Conservation (phyloP, 23 tunicate species). For the Ciona savignyi region DNA sequence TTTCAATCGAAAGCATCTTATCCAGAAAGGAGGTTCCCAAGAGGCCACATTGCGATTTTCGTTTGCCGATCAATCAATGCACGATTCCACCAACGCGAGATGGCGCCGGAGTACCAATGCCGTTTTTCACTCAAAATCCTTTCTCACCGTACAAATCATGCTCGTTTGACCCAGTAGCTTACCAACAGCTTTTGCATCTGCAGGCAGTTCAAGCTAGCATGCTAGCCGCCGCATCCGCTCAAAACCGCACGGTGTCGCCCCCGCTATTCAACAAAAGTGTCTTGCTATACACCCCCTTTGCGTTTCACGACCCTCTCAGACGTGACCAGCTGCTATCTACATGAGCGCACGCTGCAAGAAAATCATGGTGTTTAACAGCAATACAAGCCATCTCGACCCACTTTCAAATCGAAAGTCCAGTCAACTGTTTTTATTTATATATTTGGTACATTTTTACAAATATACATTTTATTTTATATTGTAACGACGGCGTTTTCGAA, state of each 20-base stretch:
- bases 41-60: not conserved
- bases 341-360: not conserved
- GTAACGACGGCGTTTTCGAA: not conserved
- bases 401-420: not conserved
- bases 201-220: slow-evolving; percentile 34
- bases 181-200: slow-evolving; percentile 43
- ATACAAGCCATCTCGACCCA: not conserved
- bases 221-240: slow-evolving; percentile 11
- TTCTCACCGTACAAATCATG: slow-evolving; percentile 22
- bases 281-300: not conserved
- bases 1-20: slow-evolving; percentile 71
- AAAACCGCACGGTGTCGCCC: not conserved
- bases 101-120: not conserved
- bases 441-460: not conserved
- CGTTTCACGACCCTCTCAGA: not conserved
- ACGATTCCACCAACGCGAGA: slow-evolving; percentile 2
- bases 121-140: not conserved
- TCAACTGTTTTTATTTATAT: not conserved
- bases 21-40: slow-evolving; percentile 21
- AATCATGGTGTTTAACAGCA: not conserved
- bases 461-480: not conserved
- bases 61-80: no score
- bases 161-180: slow-evolving; percentile 24
- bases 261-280: not conserved
- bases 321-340: not conserved